Evolutionary conservation across 2,888 invertebrate genomes (phyloP), one percentile per base, ranked within the genome.

Genomic region (Pemphredon lugubris): DNA sequence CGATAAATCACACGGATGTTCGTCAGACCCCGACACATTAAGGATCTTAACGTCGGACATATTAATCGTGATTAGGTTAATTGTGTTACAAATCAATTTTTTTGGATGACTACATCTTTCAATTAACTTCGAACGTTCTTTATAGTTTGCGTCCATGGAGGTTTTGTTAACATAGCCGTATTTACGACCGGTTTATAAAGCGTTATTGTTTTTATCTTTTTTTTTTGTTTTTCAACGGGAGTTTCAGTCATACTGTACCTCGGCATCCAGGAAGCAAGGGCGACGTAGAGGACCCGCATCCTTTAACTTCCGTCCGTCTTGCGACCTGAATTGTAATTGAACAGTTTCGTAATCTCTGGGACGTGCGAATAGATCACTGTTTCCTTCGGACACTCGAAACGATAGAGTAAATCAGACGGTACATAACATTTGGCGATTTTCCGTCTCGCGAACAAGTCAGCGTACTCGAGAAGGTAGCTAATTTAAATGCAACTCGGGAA

Each of bases 221-320:
- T n/a, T n/a, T 42, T 13, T 37, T 13, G 18, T 21, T 6, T 21
- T 42, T 37, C 16, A 32, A 59, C 39, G 55, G 55, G 60, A 58
- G 18, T 18, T 45, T 58, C 32, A 37, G 34, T 39, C 13, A 70
- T 81, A 80, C 63, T 40, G 45, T 91, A 95, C 91, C 95, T 95
- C 87, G 94, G 94, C 87, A 94, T 94, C 95, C 95, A 95, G 84
- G 94, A 94, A 90, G 92, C 91, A 88, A 94, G 92, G 67, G 94
- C 93, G 83, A 94, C 92, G 90, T 94, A 94, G 75, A 94, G 92
- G 79, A 94, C 93, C 57, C 94, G 94, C 89, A 93, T 91, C 86
- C 68, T 82, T 76, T 66, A 76, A 72, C 45, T 73, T 74, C 76
- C 73, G 57, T 74, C 73, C 57, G 70, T 69, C 66, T 60, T 70